Evolutionary conservation across 2,113 vertebrate genomes (phyloP).

Genomic region (Calyptommatus sinebrachiatus): DNA sequence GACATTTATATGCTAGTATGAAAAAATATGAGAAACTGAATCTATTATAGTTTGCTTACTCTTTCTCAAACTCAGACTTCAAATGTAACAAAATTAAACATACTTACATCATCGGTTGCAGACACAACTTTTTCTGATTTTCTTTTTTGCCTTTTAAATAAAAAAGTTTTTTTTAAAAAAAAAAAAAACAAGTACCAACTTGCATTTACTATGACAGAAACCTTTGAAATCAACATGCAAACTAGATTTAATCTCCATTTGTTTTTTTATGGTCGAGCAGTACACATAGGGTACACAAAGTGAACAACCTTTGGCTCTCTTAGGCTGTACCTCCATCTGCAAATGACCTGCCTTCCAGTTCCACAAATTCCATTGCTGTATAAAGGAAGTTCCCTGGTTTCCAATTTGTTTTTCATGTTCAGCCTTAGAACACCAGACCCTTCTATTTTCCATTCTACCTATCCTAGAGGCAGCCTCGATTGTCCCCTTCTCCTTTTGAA

Average conservation of each 20-base stretch:
- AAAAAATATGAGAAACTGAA: neutral
- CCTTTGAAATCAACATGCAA: neutral
- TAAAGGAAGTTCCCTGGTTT: too few species aligned
- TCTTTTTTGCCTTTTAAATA: conserved; percentile 43
- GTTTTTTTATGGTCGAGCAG: neutral
- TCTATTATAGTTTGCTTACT: neutral
- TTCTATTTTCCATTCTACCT: too few species aligned
- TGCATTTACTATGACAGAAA: neutral
- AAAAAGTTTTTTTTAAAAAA: neutral
- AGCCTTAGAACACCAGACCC: too few species aligned
- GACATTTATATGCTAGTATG: neutral
- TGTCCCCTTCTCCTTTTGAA: too few species aligned
- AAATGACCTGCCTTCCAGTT: too few species aligned
- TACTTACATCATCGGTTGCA: conserved; percentile 67
- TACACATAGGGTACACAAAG: neutral
- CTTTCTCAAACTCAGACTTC: conserved; percentile 3
- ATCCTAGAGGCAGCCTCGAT: too few species aligned
- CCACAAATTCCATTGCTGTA: too few species aligned
- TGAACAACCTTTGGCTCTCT: neutral
- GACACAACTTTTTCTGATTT: conserved; percentile 43
- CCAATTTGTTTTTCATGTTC: too few species aligned
- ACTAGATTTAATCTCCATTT: neutral
- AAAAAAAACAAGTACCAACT: neutral
- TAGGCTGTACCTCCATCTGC: too few species aligned
- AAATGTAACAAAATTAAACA: conserved; percentile 6